Percentiles rank a stretch among this genome's conserved stretches.
Evolutionary conservation across 2,113 vertebrate species (phyloP).

Genomic region (Ageneiosus marmoratus): DNA sequence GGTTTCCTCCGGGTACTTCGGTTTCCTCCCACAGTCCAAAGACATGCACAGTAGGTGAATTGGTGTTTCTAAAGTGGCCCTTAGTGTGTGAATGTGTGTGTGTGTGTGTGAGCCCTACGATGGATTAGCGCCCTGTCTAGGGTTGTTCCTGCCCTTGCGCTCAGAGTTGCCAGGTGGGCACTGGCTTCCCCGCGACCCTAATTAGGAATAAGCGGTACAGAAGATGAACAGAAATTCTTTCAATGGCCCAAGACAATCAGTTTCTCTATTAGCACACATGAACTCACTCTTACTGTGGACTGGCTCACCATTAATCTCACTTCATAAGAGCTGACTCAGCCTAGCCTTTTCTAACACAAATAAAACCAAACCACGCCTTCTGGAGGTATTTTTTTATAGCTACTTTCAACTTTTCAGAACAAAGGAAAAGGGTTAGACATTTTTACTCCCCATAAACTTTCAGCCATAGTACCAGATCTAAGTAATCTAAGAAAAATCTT

Average conservation of each 20-base stretch:
- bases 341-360: not conserved
- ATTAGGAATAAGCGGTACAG: too few relatives aligned
- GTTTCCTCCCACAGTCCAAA: too few relatives aligned
- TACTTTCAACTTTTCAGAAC: slow-evolving; percentile 9
- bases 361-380: slow-evolving; percentile 8
- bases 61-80: too few relatives aligned
- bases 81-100: too few relatives aligned
- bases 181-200: too few relatives aligned
- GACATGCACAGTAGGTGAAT: too few relatives aligned
- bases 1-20: too few relatives aligned
- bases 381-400: slow-evolving; percentile 14
- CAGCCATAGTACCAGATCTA: not conserved
- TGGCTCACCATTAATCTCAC: slow-evolving; percentile 12
- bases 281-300: not conserved
- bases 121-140: too few relatives aligned
- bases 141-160: too few relatives aligned
- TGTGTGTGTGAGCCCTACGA: too few relatives aligned
- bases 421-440: not conserved
- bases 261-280: not conserved
- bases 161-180: too few relatives aligned
- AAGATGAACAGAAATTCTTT: too few relatives aligned
- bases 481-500: not conserved
- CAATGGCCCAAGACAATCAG: not conserved
- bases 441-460: not conserved
- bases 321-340: slow-evolving; percentile 14